Evolutionary conservation across 2,888 invertebrate species (phyloP), one percentile per base, ranked within the genome.

Genomic region (Pristionchus entomophagus): DNA sequence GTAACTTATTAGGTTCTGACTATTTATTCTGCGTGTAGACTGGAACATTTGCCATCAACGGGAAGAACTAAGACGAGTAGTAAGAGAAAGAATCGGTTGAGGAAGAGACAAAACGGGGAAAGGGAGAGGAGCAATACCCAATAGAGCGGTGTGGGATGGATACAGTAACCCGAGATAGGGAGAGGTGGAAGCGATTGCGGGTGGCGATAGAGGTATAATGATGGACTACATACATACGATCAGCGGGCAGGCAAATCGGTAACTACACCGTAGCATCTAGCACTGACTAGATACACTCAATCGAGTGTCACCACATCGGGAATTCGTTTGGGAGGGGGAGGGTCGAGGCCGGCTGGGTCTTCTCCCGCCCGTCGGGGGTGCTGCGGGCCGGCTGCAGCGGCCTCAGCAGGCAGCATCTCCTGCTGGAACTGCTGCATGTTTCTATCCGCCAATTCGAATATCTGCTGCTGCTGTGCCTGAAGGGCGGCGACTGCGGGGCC

Each of bases 281-380:
- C 8, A 45, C 45, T 10, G 8, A 45, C 45, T 62, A 10, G 10
- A 32, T 19, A 62, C 62, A 32, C 32, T 73, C 45, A 73, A 26
- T 73, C 73, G 73, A 73, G 73, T n/a, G 73, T 73, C 14, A 73
- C 73, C 6, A 73, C 65, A 65, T 65, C 65, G 65, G 65, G 65
- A n/a, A 35, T 32, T 65, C 65, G 29, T 6, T 65, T 65, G 19
- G 41, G 51, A 53, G 80, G 51, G 10, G 51, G 80, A 0, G 49
- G 80, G 8, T 80, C 53, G 53, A 41, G 53, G n/a, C 51, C 80
- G 26, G 26, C 22, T 8, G 80, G 51, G 22, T 80, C 51, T 8
- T 53, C 51, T 3, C 29, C 80, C n/a, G 49, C 17, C 29, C 73
- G 38, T 26, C 73, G 41, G n/a, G 56, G 56, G n/a, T 5, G 10